Base-by-base conservation (phyloP, 1,140 invertebrate species). In the Aphelenchoides avenae region DNA sequence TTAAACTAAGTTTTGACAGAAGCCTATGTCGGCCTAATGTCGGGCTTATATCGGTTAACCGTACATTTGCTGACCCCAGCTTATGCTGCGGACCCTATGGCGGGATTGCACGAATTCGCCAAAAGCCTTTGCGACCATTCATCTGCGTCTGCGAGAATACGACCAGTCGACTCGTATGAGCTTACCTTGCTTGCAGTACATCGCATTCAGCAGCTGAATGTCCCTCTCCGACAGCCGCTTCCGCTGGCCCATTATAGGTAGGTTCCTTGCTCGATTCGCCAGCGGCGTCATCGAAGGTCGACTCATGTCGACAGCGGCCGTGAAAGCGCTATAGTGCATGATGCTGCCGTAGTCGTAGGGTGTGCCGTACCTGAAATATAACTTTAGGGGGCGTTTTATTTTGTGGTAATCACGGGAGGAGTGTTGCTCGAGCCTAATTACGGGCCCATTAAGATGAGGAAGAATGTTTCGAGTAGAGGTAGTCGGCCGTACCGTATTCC, bases 301-400 rank as follows among this genome's bases (percentile, higher is more conserved):
- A 24, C 53, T 39, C n/a, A 18, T 22, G 43, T 67, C 56, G 3
- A 67, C 24, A 11, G 68, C 60, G 18, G 43, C 68, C 2, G 68
- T 71, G 40, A 51, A 67, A 13, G 68, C 18, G 5, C 51, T 52
- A 22, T 76, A 76, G 47, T 75, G 68, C 70, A 71, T 71, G 20
- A 71, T 71, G 15, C 48, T 54, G 24, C 57, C 61, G 33, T 59
- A 71, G 18, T 64, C 51, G 44, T 71, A 71, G 20, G 56, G 43
- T 3, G 57, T 43, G 26, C 71, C 69, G 30, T 72, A 70, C 20
- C 66, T 69, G 29, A 68, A n/a, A n/a, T n/a, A n/a, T n/a, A n/a
- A n/a, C n/a, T n/a, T n/a, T n/a, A n/a, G n/a, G n/a, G n/a, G n/a
- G n/a, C n/a, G n/a, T n/a, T n/a, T n/a, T n/a, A n/a, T n/a, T n/a